Base-by-base conservation (phyloP, 2,888 invertebrate genomes). In the Megamerina dolium region DNA sequence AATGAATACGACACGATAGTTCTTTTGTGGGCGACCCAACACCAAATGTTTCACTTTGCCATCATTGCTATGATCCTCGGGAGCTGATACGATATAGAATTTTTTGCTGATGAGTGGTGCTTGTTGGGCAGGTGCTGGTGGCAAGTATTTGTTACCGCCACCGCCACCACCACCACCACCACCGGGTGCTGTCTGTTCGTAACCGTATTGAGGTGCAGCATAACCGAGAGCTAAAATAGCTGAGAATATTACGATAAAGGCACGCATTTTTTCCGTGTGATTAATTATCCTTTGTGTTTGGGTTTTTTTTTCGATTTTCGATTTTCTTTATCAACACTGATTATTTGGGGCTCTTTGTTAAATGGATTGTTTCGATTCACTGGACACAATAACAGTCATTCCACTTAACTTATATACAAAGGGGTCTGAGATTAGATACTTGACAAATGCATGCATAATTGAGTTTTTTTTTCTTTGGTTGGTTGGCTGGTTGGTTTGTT, bases 1-100 rank as follows among this genome's bases (percentile, higher is more conserved):
- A 46, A 72, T 70, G 54, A 72, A 72, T 3, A 72, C 65, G 12
- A 72, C 69, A 1, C 70, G 68, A 41, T 68, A 72, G 49, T 65
- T 67, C 48, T 61, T 68, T 47, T 71, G 71, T 2, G 68, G 62
- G 3, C 63, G 59, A 19, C 71, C 71, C 49, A 70, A 49, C n/a
- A 65, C 60, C 41, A 70, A 51, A 20, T 68, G 67, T 51, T 68
- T 69, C 10, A 59, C 54, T 43, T 59, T 61, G 42, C 52, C 32
- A 18, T 61, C 60, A 20, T 57, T 58, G 46, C 59, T 56, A 37
- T 56, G 57, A 26, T 70, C 70, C 53, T 70, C 70, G 19, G 71
- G 69, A 2, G 72, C 68, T 0, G 69, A 64, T 2, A 71, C 60
- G 35, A 67, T 30, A 41, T 63, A 72, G 51, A 70, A 70, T 20